Conservation (phyloP, 2,888 invertebrate species). For the Augiades crinisus region DNA sequence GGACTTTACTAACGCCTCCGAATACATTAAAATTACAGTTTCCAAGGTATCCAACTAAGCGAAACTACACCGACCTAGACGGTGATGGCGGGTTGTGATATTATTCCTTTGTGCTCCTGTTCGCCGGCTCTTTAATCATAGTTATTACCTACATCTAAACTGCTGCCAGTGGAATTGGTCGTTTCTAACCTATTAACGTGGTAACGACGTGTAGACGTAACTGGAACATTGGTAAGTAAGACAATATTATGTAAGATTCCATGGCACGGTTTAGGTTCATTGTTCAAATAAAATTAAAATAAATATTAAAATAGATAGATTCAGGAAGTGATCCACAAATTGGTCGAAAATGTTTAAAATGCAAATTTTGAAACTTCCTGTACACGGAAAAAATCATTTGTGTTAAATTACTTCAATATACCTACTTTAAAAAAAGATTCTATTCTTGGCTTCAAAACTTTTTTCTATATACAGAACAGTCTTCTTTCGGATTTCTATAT, state of each 20-base stretch:
- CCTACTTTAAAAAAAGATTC: no score
- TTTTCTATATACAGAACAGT: no score
- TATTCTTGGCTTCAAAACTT: no score
- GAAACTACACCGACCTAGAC: constrained; percentile 54
- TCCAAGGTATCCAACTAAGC: constrained; percentile 51
- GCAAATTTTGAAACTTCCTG: no score
- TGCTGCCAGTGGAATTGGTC: constrained; percentile 36
- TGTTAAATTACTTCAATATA: no score
- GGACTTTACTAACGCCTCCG: constrained; percentile 61
- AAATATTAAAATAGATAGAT: not conserved
- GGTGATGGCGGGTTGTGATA: constrained; percentile 66
- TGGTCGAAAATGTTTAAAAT: not conserved
- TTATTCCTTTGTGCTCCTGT: constrained; percentile 70
- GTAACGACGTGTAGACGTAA: constrained; percentile 27
- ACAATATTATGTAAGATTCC: not conserved
- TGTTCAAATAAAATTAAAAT: not conserved
- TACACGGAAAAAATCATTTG: no score
- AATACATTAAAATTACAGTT: constrained; percentile 79
- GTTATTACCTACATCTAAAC: constrained; percentile 60
- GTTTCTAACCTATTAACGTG: constrained; percentile 33
- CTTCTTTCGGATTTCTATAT: no score
- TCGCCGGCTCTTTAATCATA: constrained; percentile 68
- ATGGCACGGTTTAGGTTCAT: not conserved
- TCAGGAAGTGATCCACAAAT: no score
- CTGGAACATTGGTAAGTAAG: constrained; percentile 12